Percentiles rank a stretch among this genome's conserved stretches.
phyloP scores from a whole-genome alignment of 1,140 invertebrate genomes.

The Danaus melanippus region DNA sequence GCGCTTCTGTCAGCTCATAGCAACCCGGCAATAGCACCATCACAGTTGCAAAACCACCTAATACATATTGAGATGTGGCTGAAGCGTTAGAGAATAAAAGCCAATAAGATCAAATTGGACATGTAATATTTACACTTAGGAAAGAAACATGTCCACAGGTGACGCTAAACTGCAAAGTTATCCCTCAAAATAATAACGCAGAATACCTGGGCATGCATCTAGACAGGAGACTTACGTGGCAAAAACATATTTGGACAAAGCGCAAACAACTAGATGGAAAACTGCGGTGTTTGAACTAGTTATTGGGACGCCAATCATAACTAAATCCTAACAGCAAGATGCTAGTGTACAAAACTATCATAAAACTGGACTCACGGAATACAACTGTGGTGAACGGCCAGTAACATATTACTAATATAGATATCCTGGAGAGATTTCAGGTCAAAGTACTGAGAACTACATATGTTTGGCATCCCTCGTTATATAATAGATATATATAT shows the following conservation, averaged over 20 bases:
- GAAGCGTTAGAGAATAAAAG: too few relatives aligned
- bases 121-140: too few relatives aligned
- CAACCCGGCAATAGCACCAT: slow-evolving; percentile 7
- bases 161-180: not conserved
- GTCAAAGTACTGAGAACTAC: too few relatives aligned
- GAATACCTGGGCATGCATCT: slow-evolving; percentile 12
- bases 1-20: slow-evolving; percentile 6
- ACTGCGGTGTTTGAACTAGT: not conserved
- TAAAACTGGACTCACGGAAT: too few relatives aligned
- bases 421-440: too few relatives aligned
- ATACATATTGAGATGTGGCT: slow-evolving; percentile 4
- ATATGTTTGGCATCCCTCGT: too few relatives aligned
- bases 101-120: too few relatives aligned
- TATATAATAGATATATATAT: too few relatives aligned
- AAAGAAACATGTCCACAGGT: slow-evolving; percentile 4
- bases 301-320: slow-evolving; percentile 1
- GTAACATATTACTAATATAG: too few relatives aligned
- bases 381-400: too few relatives aligned
- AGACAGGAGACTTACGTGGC: slow-evolving; percentile 7
- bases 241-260: slow-evolving; percentile 7
- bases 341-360: too few relatives aligned
- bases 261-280: slow-evolving; percentile 3
- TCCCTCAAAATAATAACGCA: slow-evolving; percentile 1
- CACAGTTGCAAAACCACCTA: slow-evolving; percentile 1
- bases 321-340: not conserved